These are phyloP conservation scores for Tychaedon coryphoeus DNA, from an alignment of 2,113 vertebrate genomes.

Conservation along the genomic window DNA sequence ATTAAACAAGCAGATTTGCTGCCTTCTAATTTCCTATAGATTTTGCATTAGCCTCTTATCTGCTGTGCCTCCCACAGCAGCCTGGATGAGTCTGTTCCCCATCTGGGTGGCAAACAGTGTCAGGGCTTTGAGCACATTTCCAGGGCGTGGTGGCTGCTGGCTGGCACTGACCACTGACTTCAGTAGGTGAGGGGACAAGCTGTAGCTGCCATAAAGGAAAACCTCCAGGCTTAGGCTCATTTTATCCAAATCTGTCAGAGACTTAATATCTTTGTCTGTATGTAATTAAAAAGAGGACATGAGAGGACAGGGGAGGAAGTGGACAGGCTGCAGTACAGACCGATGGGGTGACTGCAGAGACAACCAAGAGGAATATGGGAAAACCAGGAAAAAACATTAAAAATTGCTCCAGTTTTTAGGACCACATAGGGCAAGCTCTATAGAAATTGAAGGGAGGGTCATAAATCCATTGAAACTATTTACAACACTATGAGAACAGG, in stretches of 20 bases:
- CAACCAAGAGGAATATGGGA: background rate
- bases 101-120: background rate
- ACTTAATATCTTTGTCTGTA: background rate
- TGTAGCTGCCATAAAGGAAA: background rate
- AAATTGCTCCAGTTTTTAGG: background rate
- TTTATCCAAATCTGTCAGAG: background rate
- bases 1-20: conserved; percentile 18
- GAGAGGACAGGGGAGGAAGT: background rate
- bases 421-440: background rate
- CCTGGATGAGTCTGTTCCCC: background rate
- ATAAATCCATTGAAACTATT: background rate
- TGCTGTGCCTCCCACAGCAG: background rate
- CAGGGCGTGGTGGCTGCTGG: rapidly evolving
- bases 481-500: background rate
- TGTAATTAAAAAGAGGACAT: background rate
- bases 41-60: background rate
- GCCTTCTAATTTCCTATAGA: background rate
- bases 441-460: background rate
- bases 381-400: background rate
- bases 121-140: background rate
- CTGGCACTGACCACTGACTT: background rate
- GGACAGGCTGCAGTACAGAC: background rate
- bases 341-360: background rate
- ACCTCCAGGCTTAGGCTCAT: background rate
- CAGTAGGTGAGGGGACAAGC: background rate